Conservation (phyloP, 1,140 invertebrate species). For the Homalodisca vitripennis region DNA sequence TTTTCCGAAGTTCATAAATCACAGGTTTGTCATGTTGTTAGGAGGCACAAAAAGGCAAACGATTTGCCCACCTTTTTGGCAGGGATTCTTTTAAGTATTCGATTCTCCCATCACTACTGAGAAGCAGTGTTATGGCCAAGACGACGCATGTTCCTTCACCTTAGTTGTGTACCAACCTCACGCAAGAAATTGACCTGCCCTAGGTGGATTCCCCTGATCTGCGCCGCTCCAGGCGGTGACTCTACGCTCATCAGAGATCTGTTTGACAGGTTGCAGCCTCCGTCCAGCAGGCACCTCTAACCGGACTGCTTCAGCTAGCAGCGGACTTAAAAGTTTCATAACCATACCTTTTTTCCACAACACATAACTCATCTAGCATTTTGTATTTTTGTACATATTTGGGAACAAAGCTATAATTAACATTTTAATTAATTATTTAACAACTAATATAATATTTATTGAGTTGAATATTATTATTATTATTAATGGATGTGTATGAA, state of each 20-base stretch:
- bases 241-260: background rate
- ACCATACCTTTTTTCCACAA: background rate
- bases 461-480: background rate
- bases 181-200: background rate
- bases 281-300: background rate
- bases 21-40: no score
- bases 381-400: background rate
- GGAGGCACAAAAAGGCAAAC: no score
- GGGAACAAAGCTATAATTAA: background rate
- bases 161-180: background rate
- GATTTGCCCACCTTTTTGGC: no score
- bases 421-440: background rate
- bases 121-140: background rate
- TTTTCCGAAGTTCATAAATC: no score
- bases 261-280: background rate
- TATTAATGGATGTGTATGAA: background rate
- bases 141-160: background rate
- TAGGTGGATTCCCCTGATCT: background rate
- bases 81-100: no score
- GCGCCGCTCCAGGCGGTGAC: background rate
- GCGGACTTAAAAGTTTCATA: background rate
- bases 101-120: no score
- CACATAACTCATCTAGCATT: background rate
- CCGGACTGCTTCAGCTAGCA: background rate
- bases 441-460: background rate